phyloP scores from a whole-genome alignment of 2,797 vertebrate genomes.

The Sebastes cheni region DNA sequence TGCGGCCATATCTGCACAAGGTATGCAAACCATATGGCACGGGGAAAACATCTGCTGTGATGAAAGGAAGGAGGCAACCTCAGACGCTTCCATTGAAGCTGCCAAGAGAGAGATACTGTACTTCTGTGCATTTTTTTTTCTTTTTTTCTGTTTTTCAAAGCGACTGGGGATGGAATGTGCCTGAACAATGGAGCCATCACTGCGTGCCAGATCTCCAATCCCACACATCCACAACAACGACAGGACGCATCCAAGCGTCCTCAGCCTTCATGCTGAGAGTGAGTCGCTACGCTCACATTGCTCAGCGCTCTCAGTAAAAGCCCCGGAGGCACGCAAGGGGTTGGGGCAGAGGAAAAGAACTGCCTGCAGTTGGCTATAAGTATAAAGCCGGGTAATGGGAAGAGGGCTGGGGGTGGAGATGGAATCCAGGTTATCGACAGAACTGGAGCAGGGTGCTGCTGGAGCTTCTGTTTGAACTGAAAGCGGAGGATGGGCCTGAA shows the following conservation, averaged over 20 bases:
- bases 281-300: conserved; percentile 50
- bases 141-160: conserved; percentile 52
- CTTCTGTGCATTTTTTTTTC: background rate
- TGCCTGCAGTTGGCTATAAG: conserved; percentile 49
- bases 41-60: conserved; percentile 55
- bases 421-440: conserved; percentile 13
- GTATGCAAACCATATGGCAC: conserved; percentile 54
- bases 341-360: conserved; percentile 31
- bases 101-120: conserved; percentile 50
- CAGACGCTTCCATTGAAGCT: conserved; percentile 10
- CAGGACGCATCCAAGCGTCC: conserved; percentile 75
- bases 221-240: conserved; percentile 68
- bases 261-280: conserved; percentile 61
- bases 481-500: background rate
- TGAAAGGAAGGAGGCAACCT: conserved; percentile 5
- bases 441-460: conserved; percentile 30
- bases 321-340: conserved; percentile 33
- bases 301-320: conserved; percentile 37
- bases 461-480: conserved; percentile 24
- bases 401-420: conserved; percentile 20
- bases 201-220: conserved; percentile 65
- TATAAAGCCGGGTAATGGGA: conserved; percentile 12
- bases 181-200: conserved; percentile 63
- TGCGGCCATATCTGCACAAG: conserved; percentile 42
- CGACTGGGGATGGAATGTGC: conserved; percentile 23